Evolutionary conservation across 2,797 vertebrate genomes (phyloP), one percentile per base, ranked within the genome.

Genomic region (Periophthalmus magnuspinnatus): DNA sequence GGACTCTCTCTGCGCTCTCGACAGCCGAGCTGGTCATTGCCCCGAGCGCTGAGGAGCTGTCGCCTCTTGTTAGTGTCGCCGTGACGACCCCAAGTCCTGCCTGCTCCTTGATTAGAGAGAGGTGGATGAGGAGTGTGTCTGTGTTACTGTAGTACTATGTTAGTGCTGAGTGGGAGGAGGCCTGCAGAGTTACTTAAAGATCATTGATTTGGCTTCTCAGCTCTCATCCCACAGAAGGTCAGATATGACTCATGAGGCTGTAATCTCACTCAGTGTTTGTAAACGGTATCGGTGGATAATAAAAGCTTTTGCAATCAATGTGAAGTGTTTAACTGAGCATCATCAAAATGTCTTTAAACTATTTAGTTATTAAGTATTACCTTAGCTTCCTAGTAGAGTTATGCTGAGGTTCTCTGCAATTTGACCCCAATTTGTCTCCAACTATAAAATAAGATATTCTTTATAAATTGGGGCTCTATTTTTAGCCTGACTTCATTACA

Each of bases 1-100:
- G 91, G 92, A 93, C 91, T 93, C 89, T 89, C 89, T 93, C 93
- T 83, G 85, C 71, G 82, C 88, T 92, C 90, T 90, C 87, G 86
- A 91, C 92, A 92, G 92, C 92, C 90, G 91, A 94, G 92, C 93
- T 92, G 92, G 93, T 94, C 90, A 75, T 94, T 91, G 94, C 94
- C 94, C 87, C 81, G 34, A 93, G 93, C 93, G 69, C 88, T 76
- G 90, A 92, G 87, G 90, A 94, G 91, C 93, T 93, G 93, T 95
- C 93, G 85, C 88, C 89, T 93, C 93, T 90, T 7, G 86, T 95
- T 94, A 95, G 91, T 87, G 84, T 95, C 91, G 87, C 87, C 66
- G 79, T 65, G 75, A 83, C 89, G 91, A 92, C 89, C 89, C 86
- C 72, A 84, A 90, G 88, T 90, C 91, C 89, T 92, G 88, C 82